A percentile compares a stretch with the other conserved stretches of the same genome.
Conservation (phyloP, 2,797 vertebrate species). For the Hyperoplus immaculatus region DNA sequence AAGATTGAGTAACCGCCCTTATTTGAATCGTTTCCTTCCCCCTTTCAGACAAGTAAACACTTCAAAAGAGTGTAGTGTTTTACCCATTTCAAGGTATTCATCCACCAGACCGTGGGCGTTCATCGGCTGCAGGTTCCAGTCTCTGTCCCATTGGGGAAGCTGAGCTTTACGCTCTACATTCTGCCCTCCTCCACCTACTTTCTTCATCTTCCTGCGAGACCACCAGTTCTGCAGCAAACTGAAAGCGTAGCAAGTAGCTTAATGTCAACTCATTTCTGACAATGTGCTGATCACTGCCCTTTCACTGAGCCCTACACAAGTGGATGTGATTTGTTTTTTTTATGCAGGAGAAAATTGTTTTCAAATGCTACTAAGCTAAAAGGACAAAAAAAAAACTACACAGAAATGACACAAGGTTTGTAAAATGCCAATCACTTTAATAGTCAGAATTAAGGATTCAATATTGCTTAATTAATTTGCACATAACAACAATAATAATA, state of each 20-base stretch:
- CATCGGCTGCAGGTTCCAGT: constrained; percentile 99
- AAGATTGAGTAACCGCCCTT: constrained; percentile 5
- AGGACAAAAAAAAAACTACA: constrained; percentile 30
- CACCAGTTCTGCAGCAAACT: constrained; percentile 99
- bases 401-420: constrained; percentile 16
- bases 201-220: constrained; percentile 97
- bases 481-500: constrained; percentile 20
- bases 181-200: constrained; percentile 89
- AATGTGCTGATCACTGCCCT: constrained; percentile 38
- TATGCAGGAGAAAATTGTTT: constrained; percentile 46
- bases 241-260: constrained; percentile 45
- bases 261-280: constrained; percentile 70
- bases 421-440: constrained; percentile 39
- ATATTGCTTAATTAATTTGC: constrained; percentile 26
- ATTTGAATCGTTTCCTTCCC: not conserved
- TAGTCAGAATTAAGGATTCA: constrained; percentile 5
- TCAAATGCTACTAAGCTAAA: constrained; percentile 53
- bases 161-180: constrained; percentile 90
- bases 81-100: constrained; percentile 99
- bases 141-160: constrained; percentile 98
- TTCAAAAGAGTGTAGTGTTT: constrained; percentile 45
- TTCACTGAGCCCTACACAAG: constrained; percentile 26
- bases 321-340: constrained; percentile 49
- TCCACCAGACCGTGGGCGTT: constrained; percentile 98
- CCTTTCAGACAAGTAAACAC: constrained; percentile 3